Base-by-base conservation (phyloP, 2,797 vertebrate species). In the Hoplostethus mediterraneus region DNA sequence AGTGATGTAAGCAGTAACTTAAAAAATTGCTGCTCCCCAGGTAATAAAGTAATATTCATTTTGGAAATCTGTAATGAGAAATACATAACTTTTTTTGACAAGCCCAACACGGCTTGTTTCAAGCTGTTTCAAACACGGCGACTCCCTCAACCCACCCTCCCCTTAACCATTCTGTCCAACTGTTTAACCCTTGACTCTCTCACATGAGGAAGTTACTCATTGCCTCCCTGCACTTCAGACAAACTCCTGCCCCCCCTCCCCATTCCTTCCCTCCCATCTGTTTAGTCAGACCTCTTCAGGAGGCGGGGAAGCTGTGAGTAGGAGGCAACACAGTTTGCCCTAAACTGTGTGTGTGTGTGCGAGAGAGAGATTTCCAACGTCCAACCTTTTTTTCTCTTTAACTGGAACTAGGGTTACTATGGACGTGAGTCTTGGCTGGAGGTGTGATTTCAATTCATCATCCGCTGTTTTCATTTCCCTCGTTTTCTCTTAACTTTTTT, bases 131-230 rank as follows among this genome's bases (percentile, higher is more conserved):
- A 33, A 6, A 33, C 33, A 33, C 6, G 6, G 33, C 6, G 33
- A 5, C 54, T 9, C 2, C 13, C 28, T 28, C 11, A 58, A 14
- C 11, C 31, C 2, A 14, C 45, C n/a, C 21, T 33, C 16, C 51
- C 40, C 12, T 36, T 25, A 9, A 6, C 5, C 4, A 5, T 13
- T 30, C 52, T 36, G 4, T 6, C 28, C 17, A 0, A 6, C 48
- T 59, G 51, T 66, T 63, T 21, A 17, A 44, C 9, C 25, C 56
- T 31, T 9, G 10, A 14, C 44, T 56, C 42, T 36, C 47, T 81
- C 71, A 25, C 58, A 47, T 38, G 44, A 59, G 81, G 55, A 74
- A 75, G 79, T 87, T 82, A 73, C 55, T 82, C 45, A 74, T 84
- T 87, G 65, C 48, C 63, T n/a, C 40, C 2, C 7, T 66, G 58